A percentile compares a stretch with the other conserved stretches of the same genome.
These are phyloP conservation scores for Enoplosus armatus DNA, from an alignment of 2,797 vertebrate genomes.

Conservation along the genomic window DNA sequence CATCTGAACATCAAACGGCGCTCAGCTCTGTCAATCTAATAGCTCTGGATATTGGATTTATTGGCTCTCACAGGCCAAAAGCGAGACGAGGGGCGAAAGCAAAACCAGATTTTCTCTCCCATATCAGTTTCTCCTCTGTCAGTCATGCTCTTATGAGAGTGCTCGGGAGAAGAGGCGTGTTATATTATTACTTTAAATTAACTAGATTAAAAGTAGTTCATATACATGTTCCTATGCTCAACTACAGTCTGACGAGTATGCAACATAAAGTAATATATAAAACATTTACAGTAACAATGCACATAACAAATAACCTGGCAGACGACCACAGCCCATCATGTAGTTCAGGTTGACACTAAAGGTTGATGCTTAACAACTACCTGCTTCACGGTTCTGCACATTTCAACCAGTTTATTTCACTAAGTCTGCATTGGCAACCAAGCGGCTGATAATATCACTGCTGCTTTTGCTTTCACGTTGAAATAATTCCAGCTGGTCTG, in stretches of 20 bases:
- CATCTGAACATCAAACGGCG: conserved; percentile 83
- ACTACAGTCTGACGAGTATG: neutral
- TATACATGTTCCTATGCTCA: neutral
- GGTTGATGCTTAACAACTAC: neutral
- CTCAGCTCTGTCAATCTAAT: conserved; percentile 81
- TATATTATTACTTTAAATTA: conserved; percentile 45
- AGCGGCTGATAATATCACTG: conserved; percentile 1
- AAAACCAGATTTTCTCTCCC: conserved; percentile 84
- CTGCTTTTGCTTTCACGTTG: neutral
- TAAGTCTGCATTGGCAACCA: neutral
- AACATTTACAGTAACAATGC: neutral
- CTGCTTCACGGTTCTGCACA: conserved; percentile 13
- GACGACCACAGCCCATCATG: neutral
- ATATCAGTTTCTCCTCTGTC: conserved; percentile 78
- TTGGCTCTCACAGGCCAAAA: conserved; percentile 77
- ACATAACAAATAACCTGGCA: neutral
- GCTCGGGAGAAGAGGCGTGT: conserved; percentile 42
- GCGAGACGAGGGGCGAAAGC: conserved; percentile 75
- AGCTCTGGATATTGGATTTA: conserved; percentile 80
- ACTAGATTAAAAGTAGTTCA: conserved; percentile 18
- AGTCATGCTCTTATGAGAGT: conserved; percentile 66
- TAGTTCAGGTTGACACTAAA: neutral
- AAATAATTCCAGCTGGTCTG: conserved; percentile 26
- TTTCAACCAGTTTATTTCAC: conserved; percentile 14
- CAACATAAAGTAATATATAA: neutral